These are phyloP conservation scores for Emydura subglobosa DNA, from an alignment of 2,113 vertebrate species.

Conservation along the genomic window DNA sequence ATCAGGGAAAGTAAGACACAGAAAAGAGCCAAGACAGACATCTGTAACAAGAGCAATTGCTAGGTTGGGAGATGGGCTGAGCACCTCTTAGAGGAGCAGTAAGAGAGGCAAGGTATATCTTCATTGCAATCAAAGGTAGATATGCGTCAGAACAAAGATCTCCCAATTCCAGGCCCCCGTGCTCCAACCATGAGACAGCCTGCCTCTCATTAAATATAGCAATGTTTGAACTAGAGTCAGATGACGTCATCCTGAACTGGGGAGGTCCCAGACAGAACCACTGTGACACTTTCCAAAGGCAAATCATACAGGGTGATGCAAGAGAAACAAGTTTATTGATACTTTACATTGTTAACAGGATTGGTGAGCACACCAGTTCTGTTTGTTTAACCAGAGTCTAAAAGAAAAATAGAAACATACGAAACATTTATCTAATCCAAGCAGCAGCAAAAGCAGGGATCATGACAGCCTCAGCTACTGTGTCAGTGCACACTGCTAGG, in stretches of 20 bases:
- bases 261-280: slow-evolving; percentile 65
- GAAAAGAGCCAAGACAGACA: background rate
- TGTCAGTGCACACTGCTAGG: slow-evolving; percentile 43
- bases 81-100: background rate
- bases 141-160: background rate
- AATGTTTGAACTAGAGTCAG: slow-evolving; percentile 53
- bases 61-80: background rate
- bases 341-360: slow-evolving; percentile 56
- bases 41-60: background rate
- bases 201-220: background rate
- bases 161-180: background rate
- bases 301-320: slow-evolving; percentile 53
- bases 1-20: background rate
- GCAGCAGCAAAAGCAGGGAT: slow-evolving; percentile 27
- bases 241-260: slow-evolving; percentile 41
- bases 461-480: slow-evolving; percentile 59
- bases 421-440: slow-evolving; percentile 71
- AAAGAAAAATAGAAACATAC: slow-evolving; percentile 71
- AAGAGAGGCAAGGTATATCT: background rate
- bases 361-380: slow-evolving; percentile 57
- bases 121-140: background rate
- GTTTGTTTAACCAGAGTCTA: slow-evolving; percentile 65
- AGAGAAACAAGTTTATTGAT: slow-evolving; percentile 57
- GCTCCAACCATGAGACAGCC: background rate
- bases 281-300: slow-evolving; percentile 62